Base-by-base conservation (phyloP, 2,113 vertebrate genomes). In the Nannospalax galili region DNA sequence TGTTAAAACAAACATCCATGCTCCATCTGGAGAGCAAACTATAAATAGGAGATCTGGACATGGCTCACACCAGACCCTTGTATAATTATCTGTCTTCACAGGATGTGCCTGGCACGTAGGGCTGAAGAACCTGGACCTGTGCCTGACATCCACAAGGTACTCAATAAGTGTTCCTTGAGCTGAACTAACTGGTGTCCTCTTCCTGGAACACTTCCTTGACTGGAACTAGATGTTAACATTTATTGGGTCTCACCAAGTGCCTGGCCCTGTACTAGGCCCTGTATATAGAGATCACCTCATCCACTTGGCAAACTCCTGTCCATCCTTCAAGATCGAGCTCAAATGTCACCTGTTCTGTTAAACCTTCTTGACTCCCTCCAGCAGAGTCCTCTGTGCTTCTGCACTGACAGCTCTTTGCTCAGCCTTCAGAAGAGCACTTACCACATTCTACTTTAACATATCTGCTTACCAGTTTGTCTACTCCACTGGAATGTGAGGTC, bases 241-340 rank as follows among this genome's bases (percentile, higher is more conserved):
- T 93, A 88, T 42, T 92, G 78, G 78, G 92, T 86, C 94, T 91
- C 80, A 93, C 94, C 81, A 64, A 80, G 77, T 73, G 88, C 72
- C 96, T 97, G 91, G 79, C 85, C 78, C 86, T 75, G n/a, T 90
- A 52, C 80, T 87, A 77, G 95, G 92, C 95, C 87, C 97, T 90
- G 96, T 91, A 97, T 97, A 97, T 97, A 96, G 94, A 85, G 42
- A 97, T 95, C 85, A 48, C 70, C 95, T 97, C 96, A 97, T 95
- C 84, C 82, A 79, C 82, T 93, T 96, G 96, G 97, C 96, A 96
- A 90, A 78, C 62, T 72, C 84, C 45, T 88, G 93, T 84, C 79
- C 95, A 96, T 97, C 96, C 92, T 97, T 97, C 95, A 95, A 94
- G 95, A 97, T 85, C 87, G 70, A 96, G 95, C 93, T 97, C 96